Percentiles rank a stretch among this genome's conserved stretches.
Conservation (phyloP, 64 coral and sea anemone genomes). For the Stylophora pistillata region DNA sequence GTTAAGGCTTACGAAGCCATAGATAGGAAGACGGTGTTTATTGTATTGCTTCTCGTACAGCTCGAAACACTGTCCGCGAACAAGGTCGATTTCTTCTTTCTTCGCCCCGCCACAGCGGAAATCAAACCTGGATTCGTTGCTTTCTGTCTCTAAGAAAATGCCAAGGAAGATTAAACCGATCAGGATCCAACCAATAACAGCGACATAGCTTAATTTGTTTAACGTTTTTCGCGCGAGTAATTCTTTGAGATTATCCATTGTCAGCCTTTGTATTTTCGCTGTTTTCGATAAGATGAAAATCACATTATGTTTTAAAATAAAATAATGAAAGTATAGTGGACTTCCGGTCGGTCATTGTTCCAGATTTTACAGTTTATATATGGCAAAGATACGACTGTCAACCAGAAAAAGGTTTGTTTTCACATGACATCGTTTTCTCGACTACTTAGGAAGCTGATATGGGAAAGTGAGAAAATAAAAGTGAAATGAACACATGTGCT, state of each 20-base stretch:
- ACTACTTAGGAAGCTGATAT: too few relatives aligned
- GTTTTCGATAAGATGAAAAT: too few relatives aligned
- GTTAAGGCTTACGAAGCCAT: background rate
- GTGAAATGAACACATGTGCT: too few relatives aligned
- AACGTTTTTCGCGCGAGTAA: background rate
- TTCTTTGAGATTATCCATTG: background rate
- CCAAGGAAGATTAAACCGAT: background rate
- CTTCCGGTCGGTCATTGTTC: too few relatives aligned
- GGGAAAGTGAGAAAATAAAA: too few relatives aligned
- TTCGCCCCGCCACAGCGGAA: conserved; percentile 7
- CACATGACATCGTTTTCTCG: too few relatives aligned
- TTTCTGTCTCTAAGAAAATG: background rate
- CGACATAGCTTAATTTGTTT: background rate
- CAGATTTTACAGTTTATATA: too few relatives aligned
- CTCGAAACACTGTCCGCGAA: background rate
- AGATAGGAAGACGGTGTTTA: background rate
- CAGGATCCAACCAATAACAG: background rate
- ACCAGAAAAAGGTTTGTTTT: too few relatives aligned
- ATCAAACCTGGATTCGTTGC: background rate
- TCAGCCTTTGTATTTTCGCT: too few relatives aligned
- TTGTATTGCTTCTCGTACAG: background rate
- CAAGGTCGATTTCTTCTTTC: background rate
- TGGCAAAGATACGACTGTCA: too few relatives aligned
- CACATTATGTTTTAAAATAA: too few relatives aligned
- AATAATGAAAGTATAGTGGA: too few relatives aligned